Conservation (phyloP, 2,797 vertebrate genomes). For the Dendrocincla fuliginosa region DNA sequence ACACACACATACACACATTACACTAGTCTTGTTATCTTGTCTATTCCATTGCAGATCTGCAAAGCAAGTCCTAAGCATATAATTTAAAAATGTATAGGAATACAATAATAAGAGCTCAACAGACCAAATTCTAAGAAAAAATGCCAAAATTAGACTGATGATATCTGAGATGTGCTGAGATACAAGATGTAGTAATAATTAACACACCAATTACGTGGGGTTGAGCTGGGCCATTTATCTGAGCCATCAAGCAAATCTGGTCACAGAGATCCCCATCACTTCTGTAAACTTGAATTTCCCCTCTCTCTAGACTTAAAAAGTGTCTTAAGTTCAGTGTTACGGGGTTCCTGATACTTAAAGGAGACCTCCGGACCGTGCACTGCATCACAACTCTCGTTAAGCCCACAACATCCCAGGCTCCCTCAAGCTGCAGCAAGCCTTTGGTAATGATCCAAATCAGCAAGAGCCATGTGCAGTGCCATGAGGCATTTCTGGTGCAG, state of each 20-base stretch:
- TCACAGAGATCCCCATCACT: neutral
- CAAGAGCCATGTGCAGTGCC: accelerated
- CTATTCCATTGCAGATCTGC: neutral
- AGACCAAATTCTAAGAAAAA: neutral
- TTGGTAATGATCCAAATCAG: neutral
- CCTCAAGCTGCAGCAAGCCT: neutral
- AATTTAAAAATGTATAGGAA: neutral
- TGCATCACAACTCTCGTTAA: neutral
- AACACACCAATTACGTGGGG: neutral
- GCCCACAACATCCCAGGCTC: accelerated
- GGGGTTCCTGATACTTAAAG: neutral
- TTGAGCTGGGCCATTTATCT: neutral
- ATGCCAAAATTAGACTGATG: neutral
- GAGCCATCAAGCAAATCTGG: neutral
- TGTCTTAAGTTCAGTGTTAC: neutral
- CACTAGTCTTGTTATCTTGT: neutral
- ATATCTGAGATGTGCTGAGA: neutral
- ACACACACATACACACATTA: neutral
- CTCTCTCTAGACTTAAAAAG: neutral
- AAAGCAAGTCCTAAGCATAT: neutral
- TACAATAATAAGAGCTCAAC: neutral
- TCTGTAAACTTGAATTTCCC: neutral
- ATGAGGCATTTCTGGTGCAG: neutral
- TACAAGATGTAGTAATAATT: neutral
- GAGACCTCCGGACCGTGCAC: neutral